phyloP scores from a whole-genome alignment of 2,113 vertebrate genomes.

The Philantomba maxwellii region DNA sequence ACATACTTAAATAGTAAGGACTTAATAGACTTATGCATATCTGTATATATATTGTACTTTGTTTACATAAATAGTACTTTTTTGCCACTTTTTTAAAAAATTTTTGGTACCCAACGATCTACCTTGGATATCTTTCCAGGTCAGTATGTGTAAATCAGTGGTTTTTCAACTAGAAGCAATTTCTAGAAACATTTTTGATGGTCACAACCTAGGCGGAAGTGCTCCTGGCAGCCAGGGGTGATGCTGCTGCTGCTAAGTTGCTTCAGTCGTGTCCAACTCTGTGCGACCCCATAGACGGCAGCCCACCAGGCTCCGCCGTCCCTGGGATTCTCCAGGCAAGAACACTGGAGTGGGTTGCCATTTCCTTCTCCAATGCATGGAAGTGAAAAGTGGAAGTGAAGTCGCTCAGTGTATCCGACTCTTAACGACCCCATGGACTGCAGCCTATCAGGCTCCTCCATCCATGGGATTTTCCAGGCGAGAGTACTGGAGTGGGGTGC shows the following conservation, averaged over 20 bases:
- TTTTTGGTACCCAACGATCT: not conserved
- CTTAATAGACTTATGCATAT: not conserved
- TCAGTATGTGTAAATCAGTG: not conserved
- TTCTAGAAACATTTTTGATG: not conserved
- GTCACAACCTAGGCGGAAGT: not conserved
- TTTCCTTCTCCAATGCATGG: too few relatives aligned
- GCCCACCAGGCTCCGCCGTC: accelerated
- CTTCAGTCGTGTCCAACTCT: too few relatives aligned
- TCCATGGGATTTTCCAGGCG: too few relatives aligned
- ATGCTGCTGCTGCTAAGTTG: not conserved
- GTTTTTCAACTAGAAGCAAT: not conserved
- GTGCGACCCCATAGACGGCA: too few relatives aligned
- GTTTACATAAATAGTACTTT: not conserved
- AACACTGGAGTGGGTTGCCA: too few relatives aligned
- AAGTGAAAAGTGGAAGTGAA: too few relatives aligned
- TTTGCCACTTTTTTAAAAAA: not conserved
- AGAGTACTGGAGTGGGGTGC: too few relatives aligned
- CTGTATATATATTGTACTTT: not conserved
- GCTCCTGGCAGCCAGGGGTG: not conserved
- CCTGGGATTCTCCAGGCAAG: too few relatives aligned
- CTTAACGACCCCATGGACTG: too few relatives aligned
- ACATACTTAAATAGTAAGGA: not conserved
- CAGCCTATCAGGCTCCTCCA: too few relatives aligned
- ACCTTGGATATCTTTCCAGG: not conserved
- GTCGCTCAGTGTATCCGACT: too few relatives aligned